phyloP scores from a whole-genome alignment of 1,140 invertebrate genomes.

The Hylaeus anthracinus region DNA sequence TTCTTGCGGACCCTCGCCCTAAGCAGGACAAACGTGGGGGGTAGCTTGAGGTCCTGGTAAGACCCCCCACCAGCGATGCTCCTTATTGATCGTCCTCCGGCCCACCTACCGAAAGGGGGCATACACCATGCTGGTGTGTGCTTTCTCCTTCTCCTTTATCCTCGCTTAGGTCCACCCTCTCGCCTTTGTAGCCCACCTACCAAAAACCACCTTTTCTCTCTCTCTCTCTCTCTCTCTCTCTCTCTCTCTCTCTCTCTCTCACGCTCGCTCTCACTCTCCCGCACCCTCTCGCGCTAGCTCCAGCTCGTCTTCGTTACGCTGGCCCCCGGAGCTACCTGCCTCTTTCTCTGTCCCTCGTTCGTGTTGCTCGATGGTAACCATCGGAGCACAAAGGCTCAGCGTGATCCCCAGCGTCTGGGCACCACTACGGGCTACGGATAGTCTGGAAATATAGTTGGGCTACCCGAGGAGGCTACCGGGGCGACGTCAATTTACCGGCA shows the following conservation, averaged over 20 bases:
- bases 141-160: conserved; percentile 80
- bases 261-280: no score
- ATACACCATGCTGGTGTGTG: conserved; percentile 64
- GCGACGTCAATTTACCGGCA: conserved; percentile 66
- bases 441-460: conserved; percentile 60
- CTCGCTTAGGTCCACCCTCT: conserved; percentile 79
- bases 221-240: not conserved
- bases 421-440: conserved; percentile 51
- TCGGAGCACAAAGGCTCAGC: conserved; percentile 61
- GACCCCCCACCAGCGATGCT: conserved; percentile 77
- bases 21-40: conserved; percentile 74
- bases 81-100: conserved; percentile 81
- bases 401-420: conserved; percentile 64
- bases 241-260: no score
- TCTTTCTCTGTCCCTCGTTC: conserved; percentile 34
- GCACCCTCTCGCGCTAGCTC: not conserved
- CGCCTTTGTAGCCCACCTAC: conserved; percentile 79
- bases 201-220: conserved; percentile 76
- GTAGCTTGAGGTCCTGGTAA: conserved; percentile 79
- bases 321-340: not conserved
- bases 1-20: conserved; percentile 78
- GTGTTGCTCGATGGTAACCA: conserved; percentile 62
- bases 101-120: conserved; percentile 64
- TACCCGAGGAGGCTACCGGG: conserved; percentile 48
- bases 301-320: no score